phyloP scores from a whole-genome alignment of 35 echinoderm and acorn worm genomes.

The Holothuria glaberrima region DNA sequence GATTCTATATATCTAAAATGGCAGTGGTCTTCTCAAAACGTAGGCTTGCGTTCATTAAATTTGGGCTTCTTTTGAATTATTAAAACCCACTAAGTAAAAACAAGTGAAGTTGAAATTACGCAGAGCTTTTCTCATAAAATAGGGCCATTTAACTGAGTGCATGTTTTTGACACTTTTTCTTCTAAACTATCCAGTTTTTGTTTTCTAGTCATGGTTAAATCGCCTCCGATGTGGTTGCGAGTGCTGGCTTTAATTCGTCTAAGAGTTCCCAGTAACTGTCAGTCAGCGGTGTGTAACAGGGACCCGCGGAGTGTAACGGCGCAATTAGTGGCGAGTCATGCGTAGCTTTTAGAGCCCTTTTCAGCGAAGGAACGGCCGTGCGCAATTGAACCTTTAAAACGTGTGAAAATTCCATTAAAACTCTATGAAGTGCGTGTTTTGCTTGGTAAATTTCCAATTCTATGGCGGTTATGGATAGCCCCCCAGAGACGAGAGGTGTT shows the following conservation, averaged over 20 bases:
- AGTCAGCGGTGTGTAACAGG: constrained; percentile 28
- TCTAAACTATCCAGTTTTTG: constrained; percentile 49
- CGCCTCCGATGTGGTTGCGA: constrained; percentile 39
- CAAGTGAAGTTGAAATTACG: constrained; percentile 43
- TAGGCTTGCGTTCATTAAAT: too few species aligned
- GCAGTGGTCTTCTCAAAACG: too few species aligned
- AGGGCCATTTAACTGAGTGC: constrained; percentile 48
- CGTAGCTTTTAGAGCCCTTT: constrained; percentile 55
- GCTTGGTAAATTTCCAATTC: constrained; percentile 62
- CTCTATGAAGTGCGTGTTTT: constrained; percentile 59
- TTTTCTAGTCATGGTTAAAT: constrained; percentile 49
- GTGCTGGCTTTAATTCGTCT: constrained; percentile 40
- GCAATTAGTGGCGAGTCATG: constrained; percentile 48
- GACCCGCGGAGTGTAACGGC: constrained; percentile 41
- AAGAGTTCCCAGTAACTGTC: constrained; percentile 27
- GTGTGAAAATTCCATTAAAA: constrained; percentile 66
- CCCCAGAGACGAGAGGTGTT: constrained; percentile 60
- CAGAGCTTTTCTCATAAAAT: constrained; percentile 53
- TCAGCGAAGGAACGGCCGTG: constrained; percentile 43
- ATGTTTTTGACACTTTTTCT: constrained; percentile 53
- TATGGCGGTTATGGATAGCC: constrained; percentile 62
- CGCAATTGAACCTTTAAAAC: constrained; percentile 65
- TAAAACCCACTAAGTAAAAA: constrained; percentile 6
- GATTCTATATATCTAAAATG: too few species aligned
- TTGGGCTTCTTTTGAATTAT: too few species aligned